Base-by-base conservation (phyloP, 2,888 invertebrate species). In the Lymantria monacha region DNA sequence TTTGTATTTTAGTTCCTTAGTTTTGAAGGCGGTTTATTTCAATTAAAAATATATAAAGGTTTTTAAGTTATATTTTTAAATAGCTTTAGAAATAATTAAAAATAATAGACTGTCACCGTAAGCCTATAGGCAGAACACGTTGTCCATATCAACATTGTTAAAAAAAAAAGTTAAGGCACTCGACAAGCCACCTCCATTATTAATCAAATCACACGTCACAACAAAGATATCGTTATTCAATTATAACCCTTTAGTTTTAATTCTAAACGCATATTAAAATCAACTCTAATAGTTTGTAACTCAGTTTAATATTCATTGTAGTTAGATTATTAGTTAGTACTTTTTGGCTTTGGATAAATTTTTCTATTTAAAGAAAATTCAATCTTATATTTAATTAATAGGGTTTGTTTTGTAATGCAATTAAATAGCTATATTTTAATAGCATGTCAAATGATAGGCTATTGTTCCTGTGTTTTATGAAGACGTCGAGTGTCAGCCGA, bases 201-300 rank as follows among this genome's bases (percentile, higher is more conserved):
- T 90, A 89, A 90, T 91, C 91, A 89, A 84, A 79, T 58, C 73
- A 79, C 85, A 84, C 87, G 91, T 90, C 91, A 91, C 81, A 90
- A 90, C 89, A 90, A 81, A 81, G 85, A 90, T 89, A 88, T 83
- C 79, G 82, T 87, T 83, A 85, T 83, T 86, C 84, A 84, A 83
- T 85, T 84, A 84, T 78, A 85, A 85, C 87, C 84, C 84, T 82
- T 88, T 85, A 74, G 38, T 75, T 79, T 76, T 61, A 54, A 33
- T 36, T 33, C 30, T 8, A 9, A 13, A 12, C 7, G 5, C 31
- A 47, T 33, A 31, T 3, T 2, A 76, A 70, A 58, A 47, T n/a
- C 1, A 55, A 67, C 63, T 48, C 46, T 64, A 63, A 46, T 0
- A 0, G 2, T 1, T 0, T 0, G 0, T 0, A 0, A 10, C 47